These are phyloP conservation scores for Pao palembangensis DNA, from an alignment of 2,113 vertebrate species.

Conservation along the genomic window DNA sequence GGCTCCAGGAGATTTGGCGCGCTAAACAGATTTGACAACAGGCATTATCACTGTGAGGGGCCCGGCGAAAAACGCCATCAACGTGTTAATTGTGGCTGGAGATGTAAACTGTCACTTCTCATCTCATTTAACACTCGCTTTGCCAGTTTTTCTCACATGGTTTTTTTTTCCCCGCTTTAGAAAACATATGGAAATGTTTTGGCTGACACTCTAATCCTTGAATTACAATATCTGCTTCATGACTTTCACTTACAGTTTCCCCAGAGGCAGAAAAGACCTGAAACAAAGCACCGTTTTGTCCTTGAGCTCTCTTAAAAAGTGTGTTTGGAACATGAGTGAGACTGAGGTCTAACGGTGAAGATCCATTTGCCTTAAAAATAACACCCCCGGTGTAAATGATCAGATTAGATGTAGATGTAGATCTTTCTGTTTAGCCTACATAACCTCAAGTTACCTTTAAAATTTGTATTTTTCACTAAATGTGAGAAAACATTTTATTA, in stretches of 20 bases:
- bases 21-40: slow-evolving; percentile 99
- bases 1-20: slow-evolving; percentile 99
- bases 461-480: neutral
- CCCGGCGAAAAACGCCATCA: slow-evolving; percentile 96
- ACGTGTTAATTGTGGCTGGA: slow-evolving; percentile 99
- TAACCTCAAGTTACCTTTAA: neutral
- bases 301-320: slow-evolving; percentile 10
- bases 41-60: slow-evolving; percentile 99
- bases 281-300: slow-evolving; percentile 1
- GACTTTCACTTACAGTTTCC: slow-evolving; percentile 9
- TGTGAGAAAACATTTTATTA: neutral
- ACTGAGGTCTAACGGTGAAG: slow-evolving; percentile 4
- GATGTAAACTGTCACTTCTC: slow-evolving; percentile 99
- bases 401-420: neutral
- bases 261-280: neutral
- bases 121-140: slow-evolving; percentile 93
- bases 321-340: slow-evolving; percentile 7
- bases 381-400: neutral
- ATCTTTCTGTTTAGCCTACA: neutral
- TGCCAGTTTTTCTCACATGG: slow-evolving; percentile 80
- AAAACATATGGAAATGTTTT: slow-evolving; percentile 82
- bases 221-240: slow-evolving; percentile 25
- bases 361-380: neutral
- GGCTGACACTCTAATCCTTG: slow-evolving; percentile 37
- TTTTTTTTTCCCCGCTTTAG: slow-evolving; percentile 82